Conservation (phyloP, 2,888 invertebrate genomes). For the Apantesis nais region DNA sequence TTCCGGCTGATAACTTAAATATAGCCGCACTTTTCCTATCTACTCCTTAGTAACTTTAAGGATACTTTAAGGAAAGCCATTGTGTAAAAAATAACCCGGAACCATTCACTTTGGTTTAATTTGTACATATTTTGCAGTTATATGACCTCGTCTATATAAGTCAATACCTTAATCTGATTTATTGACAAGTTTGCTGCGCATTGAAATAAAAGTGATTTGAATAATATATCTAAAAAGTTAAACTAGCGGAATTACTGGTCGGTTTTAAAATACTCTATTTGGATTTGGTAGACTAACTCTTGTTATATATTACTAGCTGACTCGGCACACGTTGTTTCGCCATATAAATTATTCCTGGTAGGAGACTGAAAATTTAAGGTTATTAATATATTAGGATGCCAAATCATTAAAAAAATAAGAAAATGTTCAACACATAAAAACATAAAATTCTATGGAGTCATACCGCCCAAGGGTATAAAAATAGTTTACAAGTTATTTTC, state of each 20-base stretch:
- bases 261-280: no score
- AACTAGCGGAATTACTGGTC: background rate
- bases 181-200: background rate
- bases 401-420: no score
- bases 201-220: background rate
- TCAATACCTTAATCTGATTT: background rate
- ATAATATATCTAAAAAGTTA: background rate
- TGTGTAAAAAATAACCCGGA: constrained; percentile 29
- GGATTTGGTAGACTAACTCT: no score
- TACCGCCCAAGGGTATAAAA: no score
- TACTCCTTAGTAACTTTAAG: constrained; percentile 1
- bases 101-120: constrained; percentile 32
- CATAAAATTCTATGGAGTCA: no score
- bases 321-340: no score
- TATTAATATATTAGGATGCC: no score
- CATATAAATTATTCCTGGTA: no score
- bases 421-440: no score
- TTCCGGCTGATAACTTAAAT: constrained; percentile 11
- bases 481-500: no score
- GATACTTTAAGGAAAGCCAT: constrained; percentile 7
- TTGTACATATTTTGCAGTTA: constrained; percentile 18
- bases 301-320: no score
- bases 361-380: no score
- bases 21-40: background rate
- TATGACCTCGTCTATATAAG: constrained; percentile 26